phyloP scores from a whole-genome alignment of 2,797 vertebrate species.

The Dallia pectoralis region DNA sequence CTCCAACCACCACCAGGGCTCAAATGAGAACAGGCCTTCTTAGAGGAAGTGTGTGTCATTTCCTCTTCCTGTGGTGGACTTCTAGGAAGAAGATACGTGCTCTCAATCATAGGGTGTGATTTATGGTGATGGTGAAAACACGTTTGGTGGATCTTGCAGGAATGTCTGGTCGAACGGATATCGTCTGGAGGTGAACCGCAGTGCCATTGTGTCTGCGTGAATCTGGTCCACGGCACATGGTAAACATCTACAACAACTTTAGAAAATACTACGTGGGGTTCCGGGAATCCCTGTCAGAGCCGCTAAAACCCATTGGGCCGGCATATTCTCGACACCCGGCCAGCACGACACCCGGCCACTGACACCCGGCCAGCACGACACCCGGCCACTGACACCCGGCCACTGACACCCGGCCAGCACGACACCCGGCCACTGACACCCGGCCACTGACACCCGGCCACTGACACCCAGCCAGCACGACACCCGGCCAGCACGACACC shows the following conservation, averaged over 20 bases:
- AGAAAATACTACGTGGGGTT: not conserved
- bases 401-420: too few species aligned
- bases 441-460: too few species aligned
- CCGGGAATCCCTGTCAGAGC: not conserved
- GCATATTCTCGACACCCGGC: too few species aligned
- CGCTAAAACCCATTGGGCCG: not conserved
- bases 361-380: too few species aligned
- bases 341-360: too few species aligned
- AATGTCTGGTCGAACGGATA: not conserved
- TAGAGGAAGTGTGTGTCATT: constrained; percentile 30
- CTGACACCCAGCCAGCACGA: too few species aligned
- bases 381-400: too few species aligned
- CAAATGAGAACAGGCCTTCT: constrained; percentile 62
- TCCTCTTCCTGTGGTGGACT: constrained; percentile 39
- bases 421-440: too few species aligned
- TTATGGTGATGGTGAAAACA: constrained; percentile 21
- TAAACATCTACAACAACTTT: not conserved
- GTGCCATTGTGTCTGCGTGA: constrained; percentile 6
- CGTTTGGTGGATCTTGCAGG: constrained; percentile 14
- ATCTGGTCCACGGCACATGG: not conserved
- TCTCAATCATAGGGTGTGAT: constrained; percentile 27
- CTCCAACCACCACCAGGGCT: constrained; percentile 41
- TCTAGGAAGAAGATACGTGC: constrained; percentile 15
- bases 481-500: too few species aligned
- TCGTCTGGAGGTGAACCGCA: not conserved